phyloP scores from a whole-genome alignment of 35 echinoderm and acorn worm genomes.

The Chiridota heheva region DNA sequence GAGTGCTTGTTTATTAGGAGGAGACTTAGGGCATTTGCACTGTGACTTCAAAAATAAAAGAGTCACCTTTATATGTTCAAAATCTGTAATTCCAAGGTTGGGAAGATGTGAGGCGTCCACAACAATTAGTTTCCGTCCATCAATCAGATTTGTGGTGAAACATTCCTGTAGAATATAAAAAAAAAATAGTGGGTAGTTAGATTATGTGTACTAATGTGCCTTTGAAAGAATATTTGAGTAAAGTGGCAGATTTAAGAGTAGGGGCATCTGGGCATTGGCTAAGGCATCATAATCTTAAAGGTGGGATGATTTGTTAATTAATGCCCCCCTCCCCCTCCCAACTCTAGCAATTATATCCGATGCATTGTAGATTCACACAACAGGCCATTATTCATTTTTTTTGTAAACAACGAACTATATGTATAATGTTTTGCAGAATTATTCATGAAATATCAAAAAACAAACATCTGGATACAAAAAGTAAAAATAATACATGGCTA shows the following conservation, averaged over 20 bases:
- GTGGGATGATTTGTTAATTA: background rate
- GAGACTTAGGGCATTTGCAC: background rate
- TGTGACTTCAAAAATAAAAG: background rate
- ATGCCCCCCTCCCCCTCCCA: background rate
- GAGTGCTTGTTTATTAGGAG: background rate
- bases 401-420: too few relatives aligned
- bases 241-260: background rate
- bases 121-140: conserved; percentile 82
- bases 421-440: too few relatives aligned
- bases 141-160: conserved; percentile 75
- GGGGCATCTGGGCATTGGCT: background rate
- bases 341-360: too few relatives aligned
- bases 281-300: background rate
- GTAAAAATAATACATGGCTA: too few relatives aligned
- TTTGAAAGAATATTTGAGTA: background rate
- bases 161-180: conserved; percentile 54
- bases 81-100: conserved; percentile 84
- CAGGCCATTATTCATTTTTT: background rate
- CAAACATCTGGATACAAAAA: too few relatives aligned
- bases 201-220: background rate
- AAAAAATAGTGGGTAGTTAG: background rate
- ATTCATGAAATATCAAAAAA: too few relatives aligned
- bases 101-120: conserved; percentile 87
- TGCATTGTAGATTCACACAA: background rate
- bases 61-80: conserved; percentile 92